Base-by-base conservation (phyloP, 2,888 invertebrate species). In the Melitaea athalia region DNA sequence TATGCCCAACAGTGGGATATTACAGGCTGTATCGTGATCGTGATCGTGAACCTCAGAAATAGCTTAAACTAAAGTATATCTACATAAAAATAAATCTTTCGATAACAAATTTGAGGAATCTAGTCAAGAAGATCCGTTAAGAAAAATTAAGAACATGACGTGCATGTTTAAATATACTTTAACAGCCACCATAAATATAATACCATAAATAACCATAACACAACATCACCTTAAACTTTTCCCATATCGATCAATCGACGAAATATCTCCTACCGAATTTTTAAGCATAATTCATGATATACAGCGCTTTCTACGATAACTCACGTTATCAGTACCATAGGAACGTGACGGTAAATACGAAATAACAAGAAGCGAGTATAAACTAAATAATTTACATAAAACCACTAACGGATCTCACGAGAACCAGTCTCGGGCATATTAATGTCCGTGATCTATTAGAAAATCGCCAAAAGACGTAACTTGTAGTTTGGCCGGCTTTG, bases 391-490 rank as follows among this genome's bases (percentile, higher is more conserved):
- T 92, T 92, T 86, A 91, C 91, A 92, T 92, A 91, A 88, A 88
- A 85, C 91, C 86, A 86, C 88, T 92, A 92, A 92, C 92, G 92
- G 92, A 90, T 91, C 91, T 91, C 88, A 84, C 84, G 79, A 83
- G 81, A 91, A 92, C 92, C 87, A 84, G 92, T 92, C 87, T 78
- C 77, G 73, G 79, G 85, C 83, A 86, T 87, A 86, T 88, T 88
- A 89, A 91, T 91, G 89, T 80, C 79, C 76, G 91, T 92, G 92
- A 91, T 92, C 89, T 92, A 92, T 91, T 91, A 91, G 91, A 91
- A 89, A 91, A 92, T 91, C 89, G 87, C 85, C 87, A 81, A 79
- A 76, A 77, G 71, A 75, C 80, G 81, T 82, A 79, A 82, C 79
- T 77, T 74, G 80, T 76, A 78, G 81, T 79, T 81, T 80, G 83